Evolutionary conservation across 2,797 vertebrate species (phyloP).

Genomic region (Pachyuromys duprasi): DNA sequence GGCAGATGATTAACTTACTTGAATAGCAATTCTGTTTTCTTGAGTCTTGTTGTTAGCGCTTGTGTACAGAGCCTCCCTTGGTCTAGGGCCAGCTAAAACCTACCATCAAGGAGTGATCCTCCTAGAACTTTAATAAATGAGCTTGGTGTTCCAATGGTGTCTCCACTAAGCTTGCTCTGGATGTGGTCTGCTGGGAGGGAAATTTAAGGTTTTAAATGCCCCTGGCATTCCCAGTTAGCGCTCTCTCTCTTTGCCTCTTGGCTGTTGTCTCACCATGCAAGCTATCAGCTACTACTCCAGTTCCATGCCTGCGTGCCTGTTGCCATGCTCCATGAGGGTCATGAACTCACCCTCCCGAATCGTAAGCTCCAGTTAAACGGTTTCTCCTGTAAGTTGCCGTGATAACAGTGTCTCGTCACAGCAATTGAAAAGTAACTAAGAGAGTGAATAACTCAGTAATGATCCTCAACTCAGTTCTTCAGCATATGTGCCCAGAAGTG

Average conservation of each 20-base stretch:
- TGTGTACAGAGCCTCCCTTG: background rate
- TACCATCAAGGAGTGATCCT: background rate
- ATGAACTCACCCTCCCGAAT: background rate
- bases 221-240: background rate
- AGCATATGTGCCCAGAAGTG: constrained; percentile 9
- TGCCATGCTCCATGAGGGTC: background rate
- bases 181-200: background rate
- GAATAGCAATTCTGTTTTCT: background rate
- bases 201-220: background rate
- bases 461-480: background rate
- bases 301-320: background rate
- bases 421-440: background rate
- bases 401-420: background rate
- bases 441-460: background rate
- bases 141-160: background rate
- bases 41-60: background rate
- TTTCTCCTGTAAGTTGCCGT: background rate
- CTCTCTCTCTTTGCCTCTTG: too few relatives aligned
- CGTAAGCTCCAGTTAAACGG: background rate
- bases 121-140: background rate
- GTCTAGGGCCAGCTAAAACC: background rate
- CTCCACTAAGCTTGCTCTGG: background rate
- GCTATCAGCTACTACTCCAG: background rate
- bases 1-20: background rate
- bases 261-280: background rate